These are phyloP conservation scores for Cordilura impudica DNA, from an alignment of 2,888 invertebrate species.

Conservation along the genomic window DNA sequence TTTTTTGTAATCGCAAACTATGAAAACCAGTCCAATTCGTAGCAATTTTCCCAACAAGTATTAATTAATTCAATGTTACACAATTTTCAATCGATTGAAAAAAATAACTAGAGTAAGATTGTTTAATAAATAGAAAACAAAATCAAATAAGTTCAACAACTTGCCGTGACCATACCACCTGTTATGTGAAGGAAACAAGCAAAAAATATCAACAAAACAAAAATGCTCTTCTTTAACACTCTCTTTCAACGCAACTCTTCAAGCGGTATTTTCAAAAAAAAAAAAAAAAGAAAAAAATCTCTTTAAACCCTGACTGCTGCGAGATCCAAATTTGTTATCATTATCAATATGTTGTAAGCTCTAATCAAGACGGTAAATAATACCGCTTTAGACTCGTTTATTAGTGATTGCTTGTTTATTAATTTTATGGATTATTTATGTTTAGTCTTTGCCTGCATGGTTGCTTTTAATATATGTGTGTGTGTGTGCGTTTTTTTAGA, in stretches of 20 bases:
- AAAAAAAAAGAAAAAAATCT: background rate
- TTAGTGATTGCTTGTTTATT: constrained; percentile 33
- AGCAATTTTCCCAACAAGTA: background rate
- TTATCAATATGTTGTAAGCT: constrained; percentile 38
- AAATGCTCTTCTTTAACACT: background rate
- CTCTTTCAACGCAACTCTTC: background rate
- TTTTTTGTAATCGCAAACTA: background rate
- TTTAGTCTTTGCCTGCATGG: constrained; percentile 10
- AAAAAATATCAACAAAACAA: background rate
- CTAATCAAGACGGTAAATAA: constrained; percentile 15
- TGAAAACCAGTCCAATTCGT: constrained; percentile 14
- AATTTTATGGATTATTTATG: constrained; percentile 10
- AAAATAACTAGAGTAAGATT: constrained; percentile 19
- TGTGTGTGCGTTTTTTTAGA: constrained; percentile 1
- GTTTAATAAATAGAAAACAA: background rate
- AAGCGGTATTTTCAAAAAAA: background rate
- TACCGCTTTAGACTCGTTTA: constrained; percentile 4
- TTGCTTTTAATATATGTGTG: constrained; percentile 2
- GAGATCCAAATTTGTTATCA: constrained; percentile 34
- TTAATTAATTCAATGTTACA: constrained; percentile 57
- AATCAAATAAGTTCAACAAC: constrained; percentile 41
- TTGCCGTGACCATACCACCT: constrained; percentile 50
- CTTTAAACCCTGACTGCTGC: background rate
- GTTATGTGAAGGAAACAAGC: background rate
- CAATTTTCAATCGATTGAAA: constrained; percentile 34